Conservation (phyloP, 2,113 vertebrate species). For the Vicugna pacos region DNA sequence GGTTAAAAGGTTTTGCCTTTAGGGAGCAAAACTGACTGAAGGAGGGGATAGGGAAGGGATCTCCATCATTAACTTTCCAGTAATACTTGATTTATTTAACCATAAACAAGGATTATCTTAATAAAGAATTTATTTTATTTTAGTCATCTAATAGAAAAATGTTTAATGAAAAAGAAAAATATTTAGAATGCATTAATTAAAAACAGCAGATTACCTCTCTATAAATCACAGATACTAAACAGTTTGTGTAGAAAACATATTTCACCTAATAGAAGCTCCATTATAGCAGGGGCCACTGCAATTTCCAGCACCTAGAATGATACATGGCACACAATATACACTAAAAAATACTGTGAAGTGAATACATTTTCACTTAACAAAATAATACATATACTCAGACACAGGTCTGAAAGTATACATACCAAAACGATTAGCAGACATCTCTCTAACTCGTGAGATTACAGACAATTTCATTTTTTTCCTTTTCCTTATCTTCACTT, state of each 20-base stretch:
- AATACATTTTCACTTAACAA: conserved; percentile 36
- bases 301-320: background rate
- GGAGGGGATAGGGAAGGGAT: background rate
- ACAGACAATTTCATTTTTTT: conserved; percentile 6
- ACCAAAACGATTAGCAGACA: background rate
- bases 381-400: background rate
- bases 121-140: background rate
- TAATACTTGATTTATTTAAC: background rate
- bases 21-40: background rate
- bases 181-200: background rate
- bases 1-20: background rate
- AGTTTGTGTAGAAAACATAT: background rate
- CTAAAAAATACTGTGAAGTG: background rate
- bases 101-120: background rate
- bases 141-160: background rate
- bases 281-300: background rate
- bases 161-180: conserved; percentile 38
- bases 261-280: conserved; percentile 19
- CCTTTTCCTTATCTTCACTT: conserved; percentile 35
- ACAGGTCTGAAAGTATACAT: background rate
- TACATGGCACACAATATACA: background rate
- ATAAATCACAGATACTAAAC: background rate
- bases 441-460: conserved; percentile 36
- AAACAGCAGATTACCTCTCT: conserved; percentile 17
- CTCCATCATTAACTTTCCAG: background rate